Evolutionary conservation across 1,140 invertebrate genomes (phyloP).

Genomic region (Cydia strobilella): DNA sequence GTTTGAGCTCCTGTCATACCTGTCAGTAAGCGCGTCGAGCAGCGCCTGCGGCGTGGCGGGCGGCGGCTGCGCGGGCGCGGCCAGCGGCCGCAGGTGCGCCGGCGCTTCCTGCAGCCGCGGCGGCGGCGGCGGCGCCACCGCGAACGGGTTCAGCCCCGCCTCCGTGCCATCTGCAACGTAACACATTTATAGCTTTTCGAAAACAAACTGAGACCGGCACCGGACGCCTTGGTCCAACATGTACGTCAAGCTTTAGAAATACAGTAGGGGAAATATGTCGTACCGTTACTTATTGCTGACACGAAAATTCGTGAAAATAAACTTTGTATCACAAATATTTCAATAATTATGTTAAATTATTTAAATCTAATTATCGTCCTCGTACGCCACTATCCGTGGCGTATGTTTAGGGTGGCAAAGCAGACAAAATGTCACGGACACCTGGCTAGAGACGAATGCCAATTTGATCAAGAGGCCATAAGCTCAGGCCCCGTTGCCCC

Average conservation of each 20-base stretch:
- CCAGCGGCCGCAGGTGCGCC: constrained; percentile 58
- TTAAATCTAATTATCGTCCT: too few relatives aligned
- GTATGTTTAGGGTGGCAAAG: too few relatives aligned
- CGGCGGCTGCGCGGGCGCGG: constrained; percentile 38
- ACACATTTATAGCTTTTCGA: not conserved
- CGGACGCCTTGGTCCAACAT: too few relatives aligned
- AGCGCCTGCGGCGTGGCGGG: constrained; percentile 53
- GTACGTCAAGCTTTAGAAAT: not conserved
- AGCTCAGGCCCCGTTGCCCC: too few relatives aligned
- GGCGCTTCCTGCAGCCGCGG: constrained; percentile 42
- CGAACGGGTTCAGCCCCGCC: constrained; percentile 67
- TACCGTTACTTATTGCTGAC: too few relatives aligned
- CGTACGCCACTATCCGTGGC: too few relatives aligned
- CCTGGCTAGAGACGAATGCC: not conserved
- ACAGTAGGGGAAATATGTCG: not conserved
- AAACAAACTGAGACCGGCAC: too few relatives aligned
- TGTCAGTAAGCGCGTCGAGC: constrained; percentile 49
- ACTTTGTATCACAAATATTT: too few relatives aligned
- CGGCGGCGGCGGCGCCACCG: constrained; percentile 51
- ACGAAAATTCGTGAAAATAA: too few relatives aligned
- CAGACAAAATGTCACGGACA: too few relatives aligned
- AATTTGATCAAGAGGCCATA: too few relatives aligned
- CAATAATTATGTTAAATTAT: too few relatives aligned
- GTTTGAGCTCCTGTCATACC: constrained; percentile 37
- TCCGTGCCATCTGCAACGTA: constrained; percentile 45